Conservation (phyloP, 2,888 invertebrate species). For the Argyresthia albistria region DNA sequence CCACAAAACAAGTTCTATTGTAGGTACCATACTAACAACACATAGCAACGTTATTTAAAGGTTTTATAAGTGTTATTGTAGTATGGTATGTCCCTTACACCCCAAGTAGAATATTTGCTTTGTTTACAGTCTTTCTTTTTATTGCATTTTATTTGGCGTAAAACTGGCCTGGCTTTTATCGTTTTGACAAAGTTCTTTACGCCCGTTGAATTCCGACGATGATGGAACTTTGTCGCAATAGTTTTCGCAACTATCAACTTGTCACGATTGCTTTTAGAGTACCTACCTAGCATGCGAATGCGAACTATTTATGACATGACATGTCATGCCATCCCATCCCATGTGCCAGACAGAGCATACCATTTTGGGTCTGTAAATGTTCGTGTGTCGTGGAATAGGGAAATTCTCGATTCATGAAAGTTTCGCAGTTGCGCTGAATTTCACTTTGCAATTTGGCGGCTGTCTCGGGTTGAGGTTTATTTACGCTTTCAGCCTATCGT, state of each 20-base stretch:
- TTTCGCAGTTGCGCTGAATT: not conserved
- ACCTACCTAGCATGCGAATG: no score
- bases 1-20: no score
- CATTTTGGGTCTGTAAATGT: slow-evolving; percentile 9
- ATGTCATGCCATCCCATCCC: slow-evolving; percentile 6
- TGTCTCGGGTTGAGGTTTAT: no score
- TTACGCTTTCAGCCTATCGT: no score
- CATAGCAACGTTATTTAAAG: no score
- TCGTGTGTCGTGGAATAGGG: not conserved
- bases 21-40: no score
- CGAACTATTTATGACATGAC: slow-evolving; percentile 21
- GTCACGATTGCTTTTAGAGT: slow-evolving; percentile 19
- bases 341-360: no score
- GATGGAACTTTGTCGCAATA: slow-evolving; percentile 21
- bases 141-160: slow-evolving; percentile 40
- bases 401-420: not conserved
- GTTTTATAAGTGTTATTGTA: no score
- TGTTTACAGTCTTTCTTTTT: slow-evolving; percentile 19
- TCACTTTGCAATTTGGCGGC: not conserved
- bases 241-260: slow-evolving; percentile 5
- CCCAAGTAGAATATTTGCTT: no score
- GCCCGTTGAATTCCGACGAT: slow-evolving; percentile 10
- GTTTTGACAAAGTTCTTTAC: slow-evolving; percentile 17
- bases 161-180: slow-evolving; percentile 16
- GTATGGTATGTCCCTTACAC: no score